Base-by-base conservation (phyloP, 2,888 invertebrate species). In the Ecliptopera silaceata region DNA sequence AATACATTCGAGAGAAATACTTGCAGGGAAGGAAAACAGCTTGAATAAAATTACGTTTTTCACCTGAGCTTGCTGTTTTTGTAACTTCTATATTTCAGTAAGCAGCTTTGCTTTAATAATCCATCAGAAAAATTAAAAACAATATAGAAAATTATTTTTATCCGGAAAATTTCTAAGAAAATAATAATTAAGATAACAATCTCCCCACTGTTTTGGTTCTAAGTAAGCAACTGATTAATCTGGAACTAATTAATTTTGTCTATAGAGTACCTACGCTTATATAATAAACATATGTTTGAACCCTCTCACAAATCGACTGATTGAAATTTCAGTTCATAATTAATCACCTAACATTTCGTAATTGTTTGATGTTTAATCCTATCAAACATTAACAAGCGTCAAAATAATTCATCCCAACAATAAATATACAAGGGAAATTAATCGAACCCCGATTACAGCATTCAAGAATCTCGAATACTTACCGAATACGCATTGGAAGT, bases 401-500 rank as follows among this genome's bases (percentile, higher is more conserved):
- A 8, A 36, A 55, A 49, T 46, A 20, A 34, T 47, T 47, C 32
- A 42, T 22, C 26, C 5, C 34, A 41, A 41, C 31, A 45, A 22
- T 42, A 38, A 13, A 34, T 54, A 48, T 57, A 54, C 26, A 26
- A 8, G 32, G 22, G 42, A 48, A 56, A 59, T 59, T 55, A 59
- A 49, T 52, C 52, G 44, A 36, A 59, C 49, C 44, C 44, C 59
- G 56, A 59, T 59, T 59, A 56, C 45, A 36, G 34, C 51, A 41
- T 45, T 55, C 58, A 50, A 59, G 51, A 59, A 59, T 45, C 52
- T 39, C 36, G 18, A 52, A 59, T 56, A 76, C 68, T 74, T 65
- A 66, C 65, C 64, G 72, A 78, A 80, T 80, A 78, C 75, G 72
- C 72, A 70, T 68, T 61, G 66, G 74, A 77, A 80, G 75, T 79